Conservation (phyloP, 2,888 invertebrate genomes). For the Orchesellides sinensis region DNA sequence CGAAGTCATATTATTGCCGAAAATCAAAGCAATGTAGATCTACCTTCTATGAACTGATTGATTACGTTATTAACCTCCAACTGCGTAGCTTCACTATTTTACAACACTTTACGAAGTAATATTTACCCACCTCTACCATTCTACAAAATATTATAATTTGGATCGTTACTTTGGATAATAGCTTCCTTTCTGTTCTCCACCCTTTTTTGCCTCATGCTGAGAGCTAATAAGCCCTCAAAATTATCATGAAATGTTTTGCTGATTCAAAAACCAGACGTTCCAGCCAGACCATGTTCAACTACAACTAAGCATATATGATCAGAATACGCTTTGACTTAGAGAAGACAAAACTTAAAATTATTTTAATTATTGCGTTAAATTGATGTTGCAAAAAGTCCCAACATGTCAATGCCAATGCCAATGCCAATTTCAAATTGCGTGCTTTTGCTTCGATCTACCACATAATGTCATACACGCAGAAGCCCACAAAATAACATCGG, state of each 20-base stretch:
- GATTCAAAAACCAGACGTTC: not conserved
- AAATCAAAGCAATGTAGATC: not conserved
- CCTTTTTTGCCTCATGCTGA: conserved; percentile 47
- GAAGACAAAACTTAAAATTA: too few species aligned
- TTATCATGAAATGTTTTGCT: conserved; percentile 22
- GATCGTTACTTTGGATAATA: not conserved
- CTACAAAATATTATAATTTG: not conserved
- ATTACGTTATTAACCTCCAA: conserved; percentile 20
- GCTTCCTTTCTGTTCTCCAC: conserved; percentile 9
- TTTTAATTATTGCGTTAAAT: too few species aligned
- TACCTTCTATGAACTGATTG: not conserved
- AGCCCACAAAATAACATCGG: too few species aligned
- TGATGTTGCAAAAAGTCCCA: too few species aligned
- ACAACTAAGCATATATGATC: too few species aligned
- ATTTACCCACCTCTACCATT: not conserved
- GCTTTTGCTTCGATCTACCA: too few species aligned
- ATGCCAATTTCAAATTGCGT: too few species aligned
- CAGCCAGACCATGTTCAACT: too few species aligned
- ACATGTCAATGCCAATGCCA: too few species aligned
- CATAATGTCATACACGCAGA: too few species aligned
- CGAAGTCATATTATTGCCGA: not conserved
- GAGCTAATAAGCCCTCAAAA: conserved; percentile 58
- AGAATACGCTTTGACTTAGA: too few species aligned
- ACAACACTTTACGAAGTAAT: not conserved
- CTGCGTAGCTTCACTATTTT: not conserved